Base-by-base conservation (phyloP, 2,888 invertebrate genomes). In the Nectonema munidae region DNA sequence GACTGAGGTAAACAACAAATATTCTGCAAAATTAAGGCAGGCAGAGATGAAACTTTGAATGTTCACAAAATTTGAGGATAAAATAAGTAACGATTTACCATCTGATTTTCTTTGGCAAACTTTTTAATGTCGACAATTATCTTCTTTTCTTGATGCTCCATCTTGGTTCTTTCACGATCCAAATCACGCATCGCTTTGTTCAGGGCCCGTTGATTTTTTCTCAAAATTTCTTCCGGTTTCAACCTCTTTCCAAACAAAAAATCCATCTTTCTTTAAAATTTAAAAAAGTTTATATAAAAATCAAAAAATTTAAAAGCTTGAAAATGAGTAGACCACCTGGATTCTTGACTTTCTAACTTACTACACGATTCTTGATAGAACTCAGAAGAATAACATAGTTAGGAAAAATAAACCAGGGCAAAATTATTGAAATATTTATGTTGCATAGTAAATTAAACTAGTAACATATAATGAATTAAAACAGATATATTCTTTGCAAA, bases 71-170 rank as follows among this genome's bases (percentile, higher is more conserved):
- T 11, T 25, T 11, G n/a, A 9, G 13, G n/a, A 18, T 6, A 20
- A 35, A 11, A 38, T 17, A 25, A 37, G 33, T 13, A 16, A 15
- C 20, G 33, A 34, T 44, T 50, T 53, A 76, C 77, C 81, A 95
- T 95, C 62, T 95, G 95, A 11, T 83, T 83, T 51, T 81, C 77
- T 53, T 95, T 95, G 1, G 95, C 95, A 58, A 89, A 68, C 59
- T 86, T 89, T 55, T 95, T 95, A 44, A 95, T 95, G 52, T 95
- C 95, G 1, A 68, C 68, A 43, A 95, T 95, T 43, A 89, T 71
- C 59, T 89, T 95, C 57, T 95, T 95, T 53, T 99, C 95, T 53
- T 89, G 86, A 49, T 77, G 76, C 55, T 95, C 89, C 81, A 95
- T 83, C 53, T 77, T 71, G 56, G 68, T 64, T 42, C 53, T 46